Base-by-base conservation (phyloP, 2,797 vertebrate genomes). In the Percopsis omiscomaycus region DNA sequence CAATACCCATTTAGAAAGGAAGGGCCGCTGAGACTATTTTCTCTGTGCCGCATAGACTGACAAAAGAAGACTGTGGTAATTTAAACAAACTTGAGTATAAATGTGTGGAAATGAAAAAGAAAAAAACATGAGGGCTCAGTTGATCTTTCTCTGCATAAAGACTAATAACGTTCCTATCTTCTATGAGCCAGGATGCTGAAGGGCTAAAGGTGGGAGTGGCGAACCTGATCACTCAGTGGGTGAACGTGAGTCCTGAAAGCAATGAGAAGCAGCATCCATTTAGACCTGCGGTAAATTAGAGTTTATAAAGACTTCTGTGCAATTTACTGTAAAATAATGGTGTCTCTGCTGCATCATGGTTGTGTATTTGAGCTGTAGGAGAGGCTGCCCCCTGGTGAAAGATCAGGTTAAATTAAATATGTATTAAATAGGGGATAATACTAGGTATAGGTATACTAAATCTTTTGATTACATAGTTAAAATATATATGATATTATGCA, bases 131-230 rank as follows among this genome's bases (percentile, higher is more conserved):
- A 22, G 22, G 22, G 22, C 13, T 60, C 16, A 3, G 29, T 55
- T n/a, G 12, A 28, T 28, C n/a, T 12, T 15, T 50, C 32, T 16
- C 51, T 57, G 22, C 22, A 28, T 59, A 50, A 22, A 56, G 59
- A 10, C 13, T 29, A 27, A 47, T 13, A 32, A 56, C 15, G 16
- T 46, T 11, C 56, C 44, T 58, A 1, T 60, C 45, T 1, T 51
- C 9, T 71, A 14, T 67, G 2, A 6, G 27, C 49, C 74, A 95
- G 94, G 93, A 93, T 50, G 69, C 90, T 0, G 92, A 94, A 3
- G 87, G 88, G 16, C 68, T 94, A 50, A 94, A 93, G 48, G 92
- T 94, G 63, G 93, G 87, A 13, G 93, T 94, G 69, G 90, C 93
- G 30, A 84, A 78, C 28, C 85, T 90, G 27, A 94, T 95, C 80